Evolutionary conservation across 2,888 invertebrate species (phyloP), one percentile per base, ranked within the genome.

Genomic region (Phymatocera aterrima): DNA sequence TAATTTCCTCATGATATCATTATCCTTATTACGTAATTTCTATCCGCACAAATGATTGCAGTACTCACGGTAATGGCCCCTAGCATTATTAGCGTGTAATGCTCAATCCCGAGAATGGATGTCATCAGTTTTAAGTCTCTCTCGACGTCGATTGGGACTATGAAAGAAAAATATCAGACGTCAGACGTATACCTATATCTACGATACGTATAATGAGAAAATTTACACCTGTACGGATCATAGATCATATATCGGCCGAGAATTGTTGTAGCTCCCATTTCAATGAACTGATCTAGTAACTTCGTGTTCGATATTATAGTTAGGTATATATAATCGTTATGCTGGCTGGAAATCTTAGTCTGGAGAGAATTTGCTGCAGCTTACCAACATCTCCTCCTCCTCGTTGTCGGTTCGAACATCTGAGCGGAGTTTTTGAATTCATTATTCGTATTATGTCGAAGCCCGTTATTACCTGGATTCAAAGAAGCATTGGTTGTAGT

Each of bases 61-160:
- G 12, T 77, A 80, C 84, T 82, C 77, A 90, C 90, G 75, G 88
- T 89, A 21, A 90, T 86, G 10, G 88, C 88, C 31, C 90, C 90
- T 31, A 90, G 82, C 84, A 89, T 86, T 65, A 90, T 88, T 43
- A 90, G 79, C 8, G 88, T 87, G 79, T 89, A 90, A 81, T 90
- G 90, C 61, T 90, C 90, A 43, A 90, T 88, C 74, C 88, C 88
- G n/a, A 90, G 84, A 40, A 90, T 88, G 15, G 89, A 89, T 10
- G 87, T 89, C 86, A 90, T 90, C 60, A 90, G 82, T 78, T 89
- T 90, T 18, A 90, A 80, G 79, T 90, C 90, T 51, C 89, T 87
- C 77, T 89, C 88, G 2, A 89, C 84, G 21, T 86, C 84, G 65
- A 79, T 54, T 70, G 51, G 34, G 37, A 70, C 43, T 68, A 40